Percentiles rank a stretch among this genome's conserved stretches.
phyloP scores from a whole-genome alignment of 2,888 invertebrate species.

The Dexiosoma caninum region DNA sequence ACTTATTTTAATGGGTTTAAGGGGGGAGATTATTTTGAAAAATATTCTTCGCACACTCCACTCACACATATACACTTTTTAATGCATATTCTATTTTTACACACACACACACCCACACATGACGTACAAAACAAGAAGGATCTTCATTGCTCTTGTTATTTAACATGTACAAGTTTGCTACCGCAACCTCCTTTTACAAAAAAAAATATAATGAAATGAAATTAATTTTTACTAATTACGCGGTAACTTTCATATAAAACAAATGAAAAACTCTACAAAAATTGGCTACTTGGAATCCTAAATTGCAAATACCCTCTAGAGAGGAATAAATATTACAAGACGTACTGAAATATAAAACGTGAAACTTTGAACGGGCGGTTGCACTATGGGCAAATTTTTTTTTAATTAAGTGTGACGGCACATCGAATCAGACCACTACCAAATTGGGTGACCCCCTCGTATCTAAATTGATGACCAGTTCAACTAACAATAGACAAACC shows the following conservation, averaged over 20 bases:
- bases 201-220: constrained; percentile 12
- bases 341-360: too few relatives aligned
- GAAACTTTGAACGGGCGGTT: too few relatives aligned
- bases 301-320: background rate
- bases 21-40: too few relatives aligned
- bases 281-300: background rate
- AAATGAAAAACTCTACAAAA: background rate
- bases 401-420: too few relatives aligned
- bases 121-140: background rate
- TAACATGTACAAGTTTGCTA: background rate
- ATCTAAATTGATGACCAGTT: too few relatives aligned
- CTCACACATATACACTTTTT: too few relatives aligned
- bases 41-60: too few relatives aligned
- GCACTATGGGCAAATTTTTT: too few relatives aligned
- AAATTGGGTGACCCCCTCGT: too few relatives aligned
- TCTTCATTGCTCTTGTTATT: background rate
- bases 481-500: too few relatives aligned
- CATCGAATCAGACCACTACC: too few relatives aligned
- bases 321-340: background rate
- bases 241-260: constrained; percentile 35
- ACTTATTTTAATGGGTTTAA: too few relatives aligned
- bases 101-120: background rate
- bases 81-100: background rate
- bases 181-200: background rate
- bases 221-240: constrained; percentile 37